Percentiles rank a stretch among this genome's conserved stretches.
Conservation (phyloP, 2,888 invertebrate genomes). For the Steromphala cineraria region DNA sequence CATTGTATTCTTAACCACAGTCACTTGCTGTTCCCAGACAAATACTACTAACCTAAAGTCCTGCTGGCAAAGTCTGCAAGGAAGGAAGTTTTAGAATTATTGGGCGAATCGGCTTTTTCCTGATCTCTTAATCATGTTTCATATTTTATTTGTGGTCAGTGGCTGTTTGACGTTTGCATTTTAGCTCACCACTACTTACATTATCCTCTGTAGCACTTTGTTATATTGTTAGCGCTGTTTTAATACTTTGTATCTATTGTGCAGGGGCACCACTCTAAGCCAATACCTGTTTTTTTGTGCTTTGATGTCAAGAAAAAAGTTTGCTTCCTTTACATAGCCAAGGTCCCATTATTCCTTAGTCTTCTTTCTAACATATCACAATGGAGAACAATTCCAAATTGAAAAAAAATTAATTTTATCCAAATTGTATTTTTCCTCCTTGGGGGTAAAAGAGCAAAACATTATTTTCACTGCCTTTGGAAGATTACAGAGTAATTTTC, state of each 20-base stretch:
- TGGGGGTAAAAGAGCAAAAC: too few relatives aligned
- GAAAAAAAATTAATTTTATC: too few relatives aligned
- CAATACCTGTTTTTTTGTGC: too few relatives aligned
- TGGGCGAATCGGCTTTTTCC: constrained; percentile 7
- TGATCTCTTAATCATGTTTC: constrained; percentile 13
- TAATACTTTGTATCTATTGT: neutral
- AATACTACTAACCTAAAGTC: neutral
- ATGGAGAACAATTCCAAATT: too few relatives aligned
- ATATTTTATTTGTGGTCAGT: neutral
- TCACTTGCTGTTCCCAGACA: neutral
- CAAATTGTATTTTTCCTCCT: too few relatives aligned
- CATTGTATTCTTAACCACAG: neutral
- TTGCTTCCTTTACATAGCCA: too few relatives aligned
- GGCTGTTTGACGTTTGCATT: neutral
- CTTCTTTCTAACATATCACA: too few relatives aligned
- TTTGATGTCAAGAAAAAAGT: too few relatives aligned
- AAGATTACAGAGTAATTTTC: too few relatives aligned
- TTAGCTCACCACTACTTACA: neutral
- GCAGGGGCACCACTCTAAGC: neutral
- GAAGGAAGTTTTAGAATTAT: neutral
- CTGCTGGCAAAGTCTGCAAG: neutral
- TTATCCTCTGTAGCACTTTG: neutral
- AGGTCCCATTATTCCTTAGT: too few relatives aligned
- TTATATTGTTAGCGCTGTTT: neutral
- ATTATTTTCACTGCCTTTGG: too few relatives aligned